Conservation (phyloP, 2,797 vertebrate genomes). For the Tangara arthus region DNA sequence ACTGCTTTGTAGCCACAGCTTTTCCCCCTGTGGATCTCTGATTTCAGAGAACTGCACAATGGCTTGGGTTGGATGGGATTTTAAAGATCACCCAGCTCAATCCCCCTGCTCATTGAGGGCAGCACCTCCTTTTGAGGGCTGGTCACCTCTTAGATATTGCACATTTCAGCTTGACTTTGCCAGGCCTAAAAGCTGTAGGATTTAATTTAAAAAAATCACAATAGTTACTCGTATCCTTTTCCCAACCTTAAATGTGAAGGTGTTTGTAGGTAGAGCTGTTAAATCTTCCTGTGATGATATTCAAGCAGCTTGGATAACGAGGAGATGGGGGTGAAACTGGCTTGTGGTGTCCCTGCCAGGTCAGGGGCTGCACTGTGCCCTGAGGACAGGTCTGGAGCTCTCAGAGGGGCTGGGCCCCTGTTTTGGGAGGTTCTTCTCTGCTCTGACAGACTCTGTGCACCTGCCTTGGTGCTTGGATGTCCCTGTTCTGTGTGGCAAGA, state of each 20-base stretch:
- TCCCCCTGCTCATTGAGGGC: neutral
- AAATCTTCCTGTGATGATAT: neutral
- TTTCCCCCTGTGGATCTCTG: neutral
- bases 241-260: neutral
- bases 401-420: neutral
- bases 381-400: neutral
- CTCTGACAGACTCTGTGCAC: neutral
- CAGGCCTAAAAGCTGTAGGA: neutral
- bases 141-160: neutral
- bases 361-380: neutral
- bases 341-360: accelerated
- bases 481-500: neutral
- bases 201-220: neutral
- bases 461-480: neutral
- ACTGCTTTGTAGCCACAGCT: neutral
- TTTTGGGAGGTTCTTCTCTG: neutral
- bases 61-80: neutral
- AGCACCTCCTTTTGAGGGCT: neutral
- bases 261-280: neutral
- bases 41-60: neutral
- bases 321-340: neutral
- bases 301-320: neutral
- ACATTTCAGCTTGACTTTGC: neutral
- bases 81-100: neutral
- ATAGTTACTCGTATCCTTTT: accelerated